These are phyloP conservation scores for Apodemus agrarius DNA, from an alignment of 2,797 vertebrate genomes.

Conservation along the genomic window DNA sequence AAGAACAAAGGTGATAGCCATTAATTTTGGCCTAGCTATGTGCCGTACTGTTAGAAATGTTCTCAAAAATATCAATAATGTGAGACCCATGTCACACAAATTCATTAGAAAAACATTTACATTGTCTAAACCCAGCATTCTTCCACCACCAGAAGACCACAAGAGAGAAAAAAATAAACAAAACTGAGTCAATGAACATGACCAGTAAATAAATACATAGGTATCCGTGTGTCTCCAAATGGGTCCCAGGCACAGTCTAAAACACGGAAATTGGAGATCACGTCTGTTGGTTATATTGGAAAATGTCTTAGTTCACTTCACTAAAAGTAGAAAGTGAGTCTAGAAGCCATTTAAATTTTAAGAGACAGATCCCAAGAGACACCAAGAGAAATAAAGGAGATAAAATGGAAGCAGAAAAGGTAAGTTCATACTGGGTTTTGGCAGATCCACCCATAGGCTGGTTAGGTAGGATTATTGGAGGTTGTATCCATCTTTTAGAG, in stretches of 20 bases:
- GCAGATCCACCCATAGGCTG: background rate
- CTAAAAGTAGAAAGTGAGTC: background rate
- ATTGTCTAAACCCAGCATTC: background rate
- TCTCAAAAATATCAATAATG: slow-evolving; percentile 44
- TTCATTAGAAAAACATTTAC: slow-evolving; percentile 31
- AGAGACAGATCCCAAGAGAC: background rate
- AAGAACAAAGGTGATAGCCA: slow-evolving; percentile 4
- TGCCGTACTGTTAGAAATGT: slow-evolving; percentile 7
- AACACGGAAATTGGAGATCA: background rate
- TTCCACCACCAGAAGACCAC: background rate
- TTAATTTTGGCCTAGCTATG: slow-evolving; percentile 7
- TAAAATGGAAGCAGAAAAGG: background rate
- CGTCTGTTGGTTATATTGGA: background rate
- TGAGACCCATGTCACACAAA: background rate
- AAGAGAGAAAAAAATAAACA: background rate
- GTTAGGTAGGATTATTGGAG: background rate
- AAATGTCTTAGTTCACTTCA: background rate
- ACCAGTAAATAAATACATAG: background rate
- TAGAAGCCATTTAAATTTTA: background rate
- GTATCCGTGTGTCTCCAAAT: background rate
- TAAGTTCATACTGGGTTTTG: background rate
- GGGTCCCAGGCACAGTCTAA: background rate
- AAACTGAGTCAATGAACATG: background rate
- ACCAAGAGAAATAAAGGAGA: background rate
- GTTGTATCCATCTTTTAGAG: background rate